These are phyloP conservation scores for Gryon sp. DNA, from an alignment of 1,140 invertebrate species.

Conservation along the genomic window DNA sequence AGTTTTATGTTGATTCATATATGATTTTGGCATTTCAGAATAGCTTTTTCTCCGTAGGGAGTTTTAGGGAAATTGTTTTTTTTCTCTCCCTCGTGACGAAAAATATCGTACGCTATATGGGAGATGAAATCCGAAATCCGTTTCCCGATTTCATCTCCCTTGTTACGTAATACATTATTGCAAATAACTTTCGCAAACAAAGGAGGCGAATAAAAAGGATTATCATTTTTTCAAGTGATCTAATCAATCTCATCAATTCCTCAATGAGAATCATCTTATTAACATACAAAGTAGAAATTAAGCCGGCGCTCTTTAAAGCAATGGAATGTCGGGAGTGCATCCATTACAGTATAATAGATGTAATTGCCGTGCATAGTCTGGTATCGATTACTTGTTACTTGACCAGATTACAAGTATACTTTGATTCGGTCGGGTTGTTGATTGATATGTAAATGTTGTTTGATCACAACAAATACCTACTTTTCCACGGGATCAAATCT, in stretches of 20 bases:
- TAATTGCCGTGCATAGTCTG: conserved; percentile 51
- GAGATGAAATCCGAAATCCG: too few species aligned
- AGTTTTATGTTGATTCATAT: too few species aligned
- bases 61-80: too few species aligned
- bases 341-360: conserved; percentile 55
- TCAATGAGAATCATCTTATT: conserved; percentile 30
- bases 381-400: conserved; percentile 55
- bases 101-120: too few species aligned
- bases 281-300: conserved; percentile 50
- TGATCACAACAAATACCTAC: conserved; percentile 1
- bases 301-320: conserved; percentile 26
- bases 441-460: conserved; percentile 53
- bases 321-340: conserved; percentile 34
- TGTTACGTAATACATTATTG: too few species aligned
- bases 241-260: conserved; percentile 28
- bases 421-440: conserved; percentile 35
- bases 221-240: not conserved
- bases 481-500: not conserved
- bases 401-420: conserved; percentile 40
- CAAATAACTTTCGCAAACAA: too few species aligned
- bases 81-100: too few species aligned
- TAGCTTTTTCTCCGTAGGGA: too few species aligned
- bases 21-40: too few species aligned
- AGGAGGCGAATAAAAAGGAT: not conserved
- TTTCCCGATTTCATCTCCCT: too few species aligned